Evolutionary conservation across 1,140 invertebrate species (phyloP), one percentile per base, ranked within the genome.

Genomic region (Rhysida immarginata): DNA sequence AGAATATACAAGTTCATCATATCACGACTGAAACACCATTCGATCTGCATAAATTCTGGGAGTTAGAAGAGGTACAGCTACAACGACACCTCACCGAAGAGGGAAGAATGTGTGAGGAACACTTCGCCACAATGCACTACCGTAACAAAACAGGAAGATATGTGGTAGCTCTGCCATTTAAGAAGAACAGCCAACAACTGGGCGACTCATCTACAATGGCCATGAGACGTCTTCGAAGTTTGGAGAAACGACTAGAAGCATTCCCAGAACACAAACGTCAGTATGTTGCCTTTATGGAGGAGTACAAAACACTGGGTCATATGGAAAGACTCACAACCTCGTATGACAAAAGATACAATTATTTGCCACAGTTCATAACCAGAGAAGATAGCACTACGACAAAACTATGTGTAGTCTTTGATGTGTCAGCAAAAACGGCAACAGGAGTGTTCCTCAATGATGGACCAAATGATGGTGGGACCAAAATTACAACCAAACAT

Each of bases 331-430:
- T 11, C 3, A 20, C 8, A 5, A 46, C 8, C 18, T 8, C 8
- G 16, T 5, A 23, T 23, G 21, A 46, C 20, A 16, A 8, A 35
- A 35, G 16, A 16, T 5, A 5, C 16, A 35, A 35, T 35, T 66
- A 75, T 69, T 66, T 74, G 11, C 70, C 72, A 2, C 71, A 73
- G 35, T 53, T 50, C 0, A 68, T 75, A 0, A 21, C 61, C 26
- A 64, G 55, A 20, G 56, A 35, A 21, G 63, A 59, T 23, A 58
- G 58, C n/a, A 48, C 48, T 14, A 66, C 67, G 1, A 67, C 68
- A 1, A 67, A 71, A 58, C 43, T 66, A 0, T 58, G 71, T 0
- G 59, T 66, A 14, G 69, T 73, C 2, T 70, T 69, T 50, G 69
- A 72, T 59, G 68, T 62, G 0, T 68, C 66, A 5, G 63, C 60